A percentile compares a stretch with the other conserved stretches of the same genome.
These are phyloP conservation scores for Rhabdophis nuchalis DNA, from an alignment of 2,797 vertebrate genomes.

Conservation along the genomic window DNA sequence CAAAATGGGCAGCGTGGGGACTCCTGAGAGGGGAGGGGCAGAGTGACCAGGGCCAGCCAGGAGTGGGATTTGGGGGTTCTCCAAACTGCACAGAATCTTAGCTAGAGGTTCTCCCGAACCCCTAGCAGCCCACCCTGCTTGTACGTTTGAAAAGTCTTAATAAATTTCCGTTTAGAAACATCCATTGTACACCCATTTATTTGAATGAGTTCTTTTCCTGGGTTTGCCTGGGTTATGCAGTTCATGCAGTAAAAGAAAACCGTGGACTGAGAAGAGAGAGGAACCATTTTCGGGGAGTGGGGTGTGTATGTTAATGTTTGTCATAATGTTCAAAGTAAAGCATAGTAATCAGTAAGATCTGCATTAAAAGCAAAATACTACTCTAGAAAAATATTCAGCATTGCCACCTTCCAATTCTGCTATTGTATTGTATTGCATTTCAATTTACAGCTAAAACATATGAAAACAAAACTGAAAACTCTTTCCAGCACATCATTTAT, in stretches of 20 bases:
- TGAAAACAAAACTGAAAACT: background rate
- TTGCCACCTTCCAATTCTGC: too few species aligned
- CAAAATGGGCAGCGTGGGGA: too few species aligned
- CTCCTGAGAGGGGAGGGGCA: too few species aligned
- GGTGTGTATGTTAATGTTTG: background rate
- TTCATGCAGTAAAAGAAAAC: background rate
- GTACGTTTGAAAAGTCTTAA: background rate
- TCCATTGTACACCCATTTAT: background rate
- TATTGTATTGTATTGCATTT: too few species aligned
- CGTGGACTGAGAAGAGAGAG: background rate
- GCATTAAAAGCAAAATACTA: background rate
- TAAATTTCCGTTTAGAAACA: background rate
- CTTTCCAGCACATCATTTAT: background rate
- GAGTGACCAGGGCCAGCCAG: too few species aligned
- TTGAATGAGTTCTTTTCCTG: background rate
- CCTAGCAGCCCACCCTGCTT: too few species aligned
- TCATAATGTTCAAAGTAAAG: background rate
- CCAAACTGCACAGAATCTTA: too few species aligned
- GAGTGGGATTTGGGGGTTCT: too few species aligned
- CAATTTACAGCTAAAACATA: background rate
- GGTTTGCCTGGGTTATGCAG: background rate
- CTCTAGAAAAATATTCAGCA: background rate
- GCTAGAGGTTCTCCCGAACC: too few species aligned
- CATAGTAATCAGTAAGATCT: slow-evolving; percentile 4
- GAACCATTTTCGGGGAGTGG: background rate